Base-by-base conservation (phyloP, 2,113 vertebrate species). In the Poeciliopsis turrubarensis region DNA sequence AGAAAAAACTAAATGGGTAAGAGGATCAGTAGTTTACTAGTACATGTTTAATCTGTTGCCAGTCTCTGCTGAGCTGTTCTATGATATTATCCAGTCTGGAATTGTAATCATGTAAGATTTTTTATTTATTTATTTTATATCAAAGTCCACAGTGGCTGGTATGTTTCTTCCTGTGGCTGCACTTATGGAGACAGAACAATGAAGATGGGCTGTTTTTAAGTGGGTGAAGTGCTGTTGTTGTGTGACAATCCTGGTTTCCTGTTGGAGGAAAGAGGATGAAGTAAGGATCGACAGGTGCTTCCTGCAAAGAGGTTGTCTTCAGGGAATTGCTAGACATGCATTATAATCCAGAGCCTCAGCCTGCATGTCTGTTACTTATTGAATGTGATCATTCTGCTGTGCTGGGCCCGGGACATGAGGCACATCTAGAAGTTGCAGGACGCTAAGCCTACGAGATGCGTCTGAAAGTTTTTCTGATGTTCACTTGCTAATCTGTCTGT, bases 281-380 rank as follows among this genome's bases (percentile, higher is more conserved):
- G 62, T 71, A 68, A 77, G 65, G 73, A 3, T 37, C 15, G 2
- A 69, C 86, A 87, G 87, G 79, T 87, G 90, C 39, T 88, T 92
- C 90, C 90, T 84, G 62, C 29, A 27, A 60, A 61, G 17, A 68
- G 71, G 13, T 22, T 27, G 5, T 39, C 44, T 51, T 25, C 51
- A 62, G 66, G 51, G 51, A 57, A n/a, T 10, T 57, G 22, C 6
- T 22, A 22, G 51, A 25, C 51, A 57, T n/a, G 22, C 51, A 57
- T 10, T 25, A 22, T n/a, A 9, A 7, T n/a, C 51, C 9, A 25
- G 22, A 57, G 8, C 7, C 51, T n/a, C 7, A 10, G 5, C 3
- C 7, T 57, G 22, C 51, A n/a, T n/a, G 51, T n/a, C 29, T 29
- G 22, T 54, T 1, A 10, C 51, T n/a, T 15, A n/a, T n/a, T 57